Evolutionary conservation across 53 echinoderm and acorn worm species (phyloP).

Genomic region (Hippasteria phrygiana): DNA sequence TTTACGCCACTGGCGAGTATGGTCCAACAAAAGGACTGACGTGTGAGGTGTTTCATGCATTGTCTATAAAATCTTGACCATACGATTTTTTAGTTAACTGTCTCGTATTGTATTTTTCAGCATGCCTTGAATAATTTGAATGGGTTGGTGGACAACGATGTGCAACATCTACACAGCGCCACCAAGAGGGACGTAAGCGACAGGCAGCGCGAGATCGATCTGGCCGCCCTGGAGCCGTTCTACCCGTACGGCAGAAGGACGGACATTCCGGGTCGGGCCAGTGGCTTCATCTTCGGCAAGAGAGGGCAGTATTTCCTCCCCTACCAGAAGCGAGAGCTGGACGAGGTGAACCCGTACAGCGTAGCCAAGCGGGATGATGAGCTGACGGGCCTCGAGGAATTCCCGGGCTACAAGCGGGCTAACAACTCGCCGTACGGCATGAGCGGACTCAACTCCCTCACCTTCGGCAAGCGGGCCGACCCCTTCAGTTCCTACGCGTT

Average conservation of each 20-base stretch:
- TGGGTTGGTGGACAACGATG: neutral
- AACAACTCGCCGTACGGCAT: constrained; percentile 70
- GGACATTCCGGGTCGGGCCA: constrained; percentile 40
- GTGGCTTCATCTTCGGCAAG: constrained; percentile 50
- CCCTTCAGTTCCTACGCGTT: constrained; percentile 40
- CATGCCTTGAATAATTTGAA: neutral
- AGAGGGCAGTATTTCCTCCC: constrained; percentile 48
- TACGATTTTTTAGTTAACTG: neutral
- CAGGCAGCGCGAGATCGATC: constrained; percentile 50
- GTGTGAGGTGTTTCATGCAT: neutral
- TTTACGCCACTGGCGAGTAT: too few species aligned
- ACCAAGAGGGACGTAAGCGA: constrained; percentile 46
- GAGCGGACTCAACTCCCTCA: constrained; percentile 64
- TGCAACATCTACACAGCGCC: constrained; percentile 39
- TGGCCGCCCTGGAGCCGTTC: constrained; percentile 28
- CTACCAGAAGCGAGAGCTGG: constrained; percentile 52
- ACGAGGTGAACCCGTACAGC: constrained; percentile 58
- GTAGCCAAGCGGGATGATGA: constrained; percentile 56
- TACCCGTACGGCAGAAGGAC: constrained; percentile 55
- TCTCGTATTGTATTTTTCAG: neutral
- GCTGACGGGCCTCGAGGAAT: constrained; percentile 51
- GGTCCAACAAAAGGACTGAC: too few species aligned
- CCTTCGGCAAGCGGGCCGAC: constrained; percentile 69
- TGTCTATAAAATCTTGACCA: neutral
- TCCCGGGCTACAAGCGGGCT: too few species aligned